Evolutionary conservation across 2,888 invertebrate species (phyloP).

Genomic region (Acrocera orbiculus): DNA sequence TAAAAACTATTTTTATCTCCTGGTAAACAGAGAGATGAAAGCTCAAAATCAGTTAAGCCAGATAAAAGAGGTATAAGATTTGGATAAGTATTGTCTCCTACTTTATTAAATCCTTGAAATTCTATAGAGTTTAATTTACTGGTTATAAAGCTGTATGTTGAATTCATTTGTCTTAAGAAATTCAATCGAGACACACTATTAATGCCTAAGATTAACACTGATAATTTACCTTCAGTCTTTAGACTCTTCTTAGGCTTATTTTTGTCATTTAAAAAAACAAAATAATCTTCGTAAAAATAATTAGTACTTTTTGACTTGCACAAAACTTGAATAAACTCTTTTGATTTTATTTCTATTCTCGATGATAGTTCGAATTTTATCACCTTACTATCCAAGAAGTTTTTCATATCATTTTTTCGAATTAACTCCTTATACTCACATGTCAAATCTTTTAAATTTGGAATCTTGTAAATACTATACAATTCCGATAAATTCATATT

Average conservation of each 20-base stretch:
- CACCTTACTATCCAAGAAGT: conserved; percentile 17
- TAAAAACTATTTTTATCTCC: conserved; percentile 37
- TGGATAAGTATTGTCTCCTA: conserved; percentile 87
- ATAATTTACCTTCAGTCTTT: conserved; percentile 26
- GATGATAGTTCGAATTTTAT: conserved; percentile 14
- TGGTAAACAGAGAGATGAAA: conserved; percentile 46
- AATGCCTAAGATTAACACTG: conserved; percentile 63
- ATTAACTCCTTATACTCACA: conserved; percentile 23
- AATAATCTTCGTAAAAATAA: conserved; percentile 48
- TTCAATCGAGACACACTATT: conserved; percentile 76
- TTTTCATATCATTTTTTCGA: conserved; percentile 18
- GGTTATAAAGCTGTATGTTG: conserved; percentile 41
- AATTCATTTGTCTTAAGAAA: conserved; percentile 67
- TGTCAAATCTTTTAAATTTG: conserved; percentile 16
- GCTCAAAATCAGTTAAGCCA: conserved; percentile 48
- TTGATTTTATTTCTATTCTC: conserved; percentile 23
- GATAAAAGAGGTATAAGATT: conserved; percentile 68
- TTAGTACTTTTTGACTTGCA: conserved; percentile 35
- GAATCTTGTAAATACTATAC: conserved; percentile 18
- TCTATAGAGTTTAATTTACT: conserved; percentile 48
- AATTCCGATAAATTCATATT: conserved; percentile 21
- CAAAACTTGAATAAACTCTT: conserved; percentile 51
- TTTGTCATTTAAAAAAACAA: conserved; percentile 25
- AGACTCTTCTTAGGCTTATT: conserved; percentile 3
- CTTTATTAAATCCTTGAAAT: conserved; percentile 78